Conservation (phyloP, 2,113 vertebrate species). For the Recurvirostra avosetta region DNA sequence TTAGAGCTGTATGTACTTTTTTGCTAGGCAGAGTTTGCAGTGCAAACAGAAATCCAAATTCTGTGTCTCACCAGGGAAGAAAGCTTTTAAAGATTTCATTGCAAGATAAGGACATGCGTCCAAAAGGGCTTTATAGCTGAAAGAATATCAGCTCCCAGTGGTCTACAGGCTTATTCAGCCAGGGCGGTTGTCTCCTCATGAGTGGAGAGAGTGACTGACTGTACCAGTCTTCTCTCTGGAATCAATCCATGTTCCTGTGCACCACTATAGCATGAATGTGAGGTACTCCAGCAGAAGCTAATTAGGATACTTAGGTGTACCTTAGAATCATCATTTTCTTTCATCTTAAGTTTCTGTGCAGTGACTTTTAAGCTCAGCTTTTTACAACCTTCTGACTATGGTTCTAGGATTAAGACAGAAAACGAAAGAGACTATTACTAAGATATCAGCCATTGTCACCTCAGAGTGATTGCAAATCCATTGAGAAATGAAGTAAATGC, state of each 20-base stretch:
- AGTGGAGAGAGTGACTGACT: conserved; percentile 14
- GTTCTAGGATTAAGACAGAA: neutral
- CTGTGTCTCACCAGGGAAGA: neutral
- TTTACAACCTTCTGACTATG: neutral
- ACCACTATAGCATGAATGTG: neutral
- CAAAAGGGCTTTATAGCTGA: conserved; percentile 44
- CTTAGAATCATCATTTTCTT: conserved; percentile 30
- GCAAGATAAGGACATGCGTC: conserved; percentile 5
- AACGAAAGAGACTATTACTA: neutral
- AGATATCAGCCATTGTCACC: neutral
- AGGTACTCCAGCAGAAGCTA: neutral
- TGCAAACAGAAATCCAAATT: conserved; percentile 28
- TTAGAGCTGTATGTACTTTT: neutral
- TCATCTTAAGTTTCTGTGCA: conserved; percentile 33
- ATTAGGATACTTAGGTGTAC: neutral
- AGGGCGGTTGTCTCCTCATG: conserved; percentile 13
- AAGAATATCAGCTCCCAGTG: conserved; percentile 28
- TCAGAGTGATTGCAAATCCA: neutral
- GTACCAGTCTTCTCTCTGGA: neutral
- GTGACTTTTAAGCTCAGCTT: conserved; percentile 25
- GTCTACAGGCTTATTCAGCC: conserved; percentile 27
- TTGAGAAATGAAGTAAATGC: conserved; percentile 36
- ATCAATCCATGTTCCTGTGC: neutral
- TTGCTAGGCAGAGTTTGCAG: neutral
- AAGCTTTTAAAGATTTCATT: conserved; percentile 54